Conservation (phyloP, 1,140 invertebrate genomes). For the Pantala flavescens region DNA sequence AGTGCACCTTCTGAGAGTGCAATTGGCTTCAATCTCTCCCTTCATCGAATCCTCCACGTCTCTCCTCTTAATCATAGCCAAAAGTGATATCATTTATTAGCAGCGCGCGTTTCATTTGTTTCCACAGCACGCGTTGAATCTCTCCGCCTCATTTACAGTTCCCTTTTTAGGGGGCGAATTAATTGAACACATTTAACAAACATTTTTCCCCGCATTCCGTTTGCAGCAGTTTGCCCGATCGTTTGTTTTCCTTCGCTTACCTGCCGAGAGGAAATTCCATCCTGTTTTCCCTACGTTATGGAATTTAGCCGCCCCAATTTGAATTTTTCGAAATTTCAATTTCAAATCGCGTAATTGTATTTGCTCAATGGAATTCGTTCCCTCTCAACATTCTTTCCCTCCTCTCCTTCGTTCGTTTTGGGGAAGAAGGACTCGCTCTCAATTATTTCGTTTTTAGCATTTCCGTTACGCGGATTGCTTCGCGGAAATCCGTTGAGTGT, state of each 20-base stretch:
- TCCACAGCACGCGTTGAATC: no score
- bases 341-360: neutral
- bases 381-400: neutral
- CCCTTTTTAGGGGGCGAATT: neutral
- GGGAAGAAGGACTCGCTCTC: neutral
- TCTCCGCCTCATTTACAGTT: no score
- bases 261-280: neutral
- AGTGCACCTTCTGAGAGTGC: no score
- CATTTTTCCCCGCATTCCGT: slow-evolving; percentile 1
- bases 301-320: neutral
- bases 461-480: no score
- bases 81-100: no score
- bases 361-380: neutral
- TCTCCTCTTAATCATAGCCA: no score
- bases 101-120: no score
- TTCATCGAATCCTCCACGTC: no score
- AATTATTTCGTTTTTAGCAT: neutral
- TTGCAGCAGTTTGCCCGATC: neutral
- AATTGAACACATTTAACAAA: slow-evolving; percentile 1
- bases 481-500: no score
- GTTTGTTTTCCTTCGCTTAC: neutral
- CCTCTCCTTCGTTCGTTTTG: neutral
- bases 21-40: no score
- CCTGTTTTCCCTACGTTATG: neutral
- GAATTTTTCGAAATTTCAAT: slow-evolving; percentile 8